phyloP scores from a whole-genome alignment of 2,888 invertebrate genomes.

The Scrobipalpa atriplicella region DNA sequence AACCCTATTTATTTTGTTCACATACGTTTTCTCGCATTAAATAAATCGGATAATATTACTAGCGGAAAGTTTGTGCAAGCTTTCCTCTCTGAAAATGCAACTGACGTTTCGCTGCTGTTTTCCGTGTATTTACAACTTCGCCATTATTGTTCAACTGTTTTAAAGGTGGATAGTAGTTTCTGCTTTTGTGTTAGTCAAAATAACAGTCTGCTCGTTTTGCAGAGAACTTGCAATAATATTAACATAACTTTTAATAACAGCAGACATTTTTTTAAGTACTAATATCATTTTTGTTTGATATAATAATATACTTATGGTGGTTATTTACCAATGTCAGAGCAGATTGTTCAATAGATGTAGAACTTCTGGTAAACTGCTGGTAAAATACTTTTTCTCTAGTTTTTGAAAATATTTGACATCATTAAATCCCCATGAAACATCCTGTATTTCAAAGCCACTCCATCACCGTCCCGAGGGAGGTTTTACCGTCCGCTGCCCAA shows the following conservation, averaged over 20 bases:
- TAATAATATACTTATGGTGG: too few species aligned
- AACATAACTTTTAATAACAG: background rate
- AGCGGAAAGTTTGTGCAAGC: slow-evolving; percentile 35
- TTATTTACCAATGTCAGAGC: too few species aligned
- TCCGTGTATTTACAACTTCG: slow-evolving; percentile 13
- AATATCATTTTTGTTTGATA: background rate
- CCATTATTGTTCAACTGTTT: slow-evolving; percentile 11
- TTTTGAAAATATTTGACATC: background rate
- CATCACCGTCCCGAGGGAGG: slow-evolving; percentile 65
- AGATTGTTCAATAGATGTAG: too few species aligned
- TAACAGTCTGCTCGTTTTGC: slow-evolving; percentile 15
- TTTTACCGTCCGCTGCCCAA: slow-evolving; percentile 63
- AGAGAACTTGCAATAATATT: slow-evolving; percentile 8
- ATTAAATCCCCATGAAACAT: slow-evolving; percentile 37
- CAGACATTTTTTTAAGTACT: background rate
- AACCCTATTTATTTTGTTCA: slow-evolving; percentile 48
- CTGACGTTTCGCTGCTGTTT: slow-evolving; percentile 18
- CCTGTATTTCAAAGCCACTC: slow-evolving; percentile 56
- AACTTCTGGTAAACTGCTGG: too few species aligned
- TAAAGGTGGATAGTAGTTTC: slow-evolving; percentile 4
- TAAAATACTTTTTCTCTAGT: too few species aligned
- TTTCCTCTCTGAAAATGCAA: slow-evolving; percentile 18
- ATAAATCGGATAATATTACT: slow-evolving; percentile 57
- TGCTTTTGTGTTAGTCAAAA: slow-evolving; percentile 2
- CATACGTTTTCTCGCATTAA: slow-evolving; percentile 51